These are phyloP conservation scores for Cremastinae sp. DNA, from an alignment of 2,888 invertebrate species.

Conservation along the genomic window DNA sequence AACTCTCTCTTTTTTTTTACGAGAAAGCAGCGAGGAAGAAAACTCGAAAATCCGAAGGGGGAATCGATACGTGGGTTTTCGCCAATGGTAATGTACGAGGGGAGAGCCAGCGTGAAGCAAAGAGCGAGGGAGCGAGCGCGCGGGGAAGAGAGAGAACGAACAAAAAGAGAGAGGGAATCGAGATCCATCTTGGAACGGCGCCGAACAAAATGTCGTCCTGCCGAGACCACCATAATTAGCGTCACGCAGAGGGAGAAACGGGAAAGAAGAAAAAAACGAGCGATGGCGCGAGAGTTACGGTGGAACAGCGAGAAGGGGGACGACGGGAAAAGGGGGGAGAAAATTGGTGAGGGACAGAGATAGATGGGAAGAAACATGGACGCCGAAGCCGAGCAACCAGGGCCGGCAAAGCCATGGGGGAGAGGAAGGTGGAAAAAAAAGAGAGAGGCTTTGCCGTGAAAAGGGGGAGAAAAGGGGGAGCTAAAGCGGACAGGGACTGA, in stretches of 20 bases:
- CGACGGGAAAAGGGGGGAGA: slow-evolving; percentile 42
- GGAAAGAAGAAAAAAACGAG: slow-evolving; percentile 29
- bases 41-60: slow-evolving; percentile 43
- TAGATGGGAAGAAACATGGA: slow-evolving; percentile 59
- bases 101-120: slow-evolving; percentile 15
- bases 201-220: slow-evolving; percentile 79
- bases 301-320: slow-evolving; percentile 32
- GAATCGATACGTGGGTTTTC: slow-evolving; percentile 56
- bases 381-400: slow-evolving; percentile 46
- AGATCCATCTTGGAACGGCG: slow-evolving; percentile 75
- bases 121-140: slow-evolving; percentile 21
- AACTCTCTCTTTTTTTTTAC: not conserved
- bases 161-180: slow-evolving; percentile 51
- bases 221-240: slow-evolving; percentile 79
- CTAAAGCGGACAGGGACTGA: slow-evolving; percentile 53
- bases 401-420: slow-evolving; percentile 38
- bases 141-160: slow-evolving; percentile 46
- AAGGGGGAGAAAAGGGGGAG: slow-evolving; percentile 50
- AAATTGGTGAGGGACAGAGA: slow-evolving; percentile 55
- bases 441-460: slow-evolving; percentile 35
- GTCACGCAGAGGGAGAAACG: slow-evolving; percentile 59
- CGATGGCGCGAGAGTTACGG: slow-evolving; percentile 27
- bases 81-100: slow-evolving; percentile 45
- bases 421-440: slow-evolving; percentile 5
- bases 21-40: slow-evolving; percentile 35